phyloP scores from a whole-genome alignment of 2,888 invertebrate genomes.

The Cephus rjabovi region DNA sequence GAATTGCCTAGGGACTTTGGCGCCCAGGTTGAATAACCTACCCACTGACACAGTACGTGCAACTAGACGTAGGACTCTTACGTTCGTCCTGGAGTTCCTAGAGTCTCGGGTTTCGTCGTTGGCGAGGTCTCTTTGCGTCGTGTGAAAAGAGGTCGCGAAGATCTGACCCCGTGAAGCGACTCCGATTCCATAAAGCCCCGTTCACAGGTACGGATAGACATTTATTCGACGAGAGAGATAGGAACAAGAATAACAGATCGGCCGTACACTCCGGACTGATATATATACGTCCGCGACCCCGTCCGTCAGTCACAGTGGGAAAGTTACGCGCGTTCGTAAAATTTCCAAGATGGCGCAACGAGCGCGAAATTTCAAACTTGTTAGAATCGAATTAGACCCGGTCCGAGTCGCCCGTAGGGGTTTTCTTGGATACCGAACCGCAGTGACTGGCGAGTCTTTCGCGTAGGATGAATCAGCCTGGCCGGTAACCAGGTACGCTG shows the following conservation, averaged over 20 bases:
- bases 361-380: slow-evolving; percentile 18
- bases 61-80: too few relatives aligned
- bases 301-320: neutral
- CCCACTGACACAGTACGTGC: too few relatives aligned
- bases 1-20: too few relatives aligned
- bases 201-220: neutral
- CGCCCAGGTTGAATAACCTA: too few relatives aligned
- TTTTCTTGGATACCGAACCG: neutral
- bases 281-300: neutral
- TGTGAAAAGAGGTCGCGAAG: too few relatives aligned
- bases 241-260: neutral
- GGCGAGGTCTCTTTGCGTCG: too few relatives aligned
- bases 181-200: neutral
- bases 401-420: slow-evolving; percentile 5
- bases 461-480: slow-evolving; percentile 35
- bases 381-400: slow-evolving; percentile 43
- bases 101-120: too few relatives aligned
- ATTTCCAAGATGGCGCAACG: neutral
- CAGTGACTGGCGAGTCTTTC: neutral
- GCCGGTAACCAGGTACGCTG: neutral
- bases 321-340: neutral
- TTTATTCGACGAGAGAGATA: neutral
- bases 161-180: neutral
- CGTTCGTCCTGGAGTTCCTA: too few relatives aligned
- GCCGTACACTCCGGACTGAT: neutral